These are phyloP conservation scores for Machaerirhynchus nigripectus DNA, from an alignment of 2,113 vertebrate species.

Conservation along the genomic window DNA sequence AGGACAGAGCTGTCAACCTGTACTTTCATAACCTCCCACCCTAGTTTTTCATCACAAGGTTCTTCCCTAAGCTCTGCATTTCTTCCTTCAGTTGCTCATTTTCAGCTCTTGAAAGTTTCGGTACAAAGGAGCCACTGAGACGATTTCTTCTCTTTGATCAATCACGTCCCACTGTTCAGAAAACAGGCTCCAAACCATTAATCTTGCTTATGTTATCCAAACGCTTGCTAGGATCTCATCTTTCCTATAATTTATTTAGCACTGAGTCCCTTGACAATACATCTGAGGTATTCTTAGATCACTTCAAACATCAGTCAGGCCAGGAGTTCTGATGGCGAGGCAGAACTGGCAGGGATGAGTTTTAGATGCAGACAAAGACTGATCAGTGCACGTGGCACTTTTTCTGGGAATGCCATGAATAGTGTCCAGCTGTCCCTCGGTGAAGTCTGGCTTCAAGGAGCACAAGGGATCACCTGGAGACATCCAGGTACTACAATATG, in stretches of 20 bases:
- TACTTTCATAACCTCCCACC: neutral
- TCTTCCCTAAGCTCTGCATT: neutral
- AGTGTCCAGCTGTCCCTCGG: neutral
- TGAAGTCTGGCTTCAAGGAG: neutral
- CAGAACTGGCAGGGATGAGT: neutral
- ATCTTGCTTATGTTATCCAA: neutral
- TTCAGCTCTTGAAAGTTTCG: neutral
- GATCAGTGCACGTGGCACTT: neutral
- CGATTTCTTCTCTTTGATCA: neutral
- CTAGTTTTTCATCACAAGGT: neutral
- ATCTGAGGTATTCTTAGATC: neutral
- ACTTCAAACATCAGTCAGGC: neutral
- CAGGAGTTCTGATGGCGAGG: neutral
- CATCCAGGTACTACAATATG: neutral
- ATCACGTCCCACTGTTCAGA: neutral
- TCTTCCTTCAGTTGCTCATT: neutral
- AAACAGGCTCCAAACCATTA: neutral
- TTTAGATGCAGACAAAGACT: neutral
- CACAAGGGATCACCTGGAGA: neutral
- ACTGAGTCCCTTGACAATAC: neutral
- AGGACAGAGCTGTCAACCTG: neutral
- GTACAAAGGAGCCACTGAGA: neutral
- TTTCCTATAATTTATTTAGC: slow-evolving; percentile 24
- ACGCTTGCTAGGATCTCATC: neutral
- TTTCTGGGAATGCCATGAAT: neutral